Evolutionary conservation across 2,113 vertebrate species (phyloP), one percentile per base, ranked within the genome.

Genomic region (Spermophilus dauricus): DNA sequence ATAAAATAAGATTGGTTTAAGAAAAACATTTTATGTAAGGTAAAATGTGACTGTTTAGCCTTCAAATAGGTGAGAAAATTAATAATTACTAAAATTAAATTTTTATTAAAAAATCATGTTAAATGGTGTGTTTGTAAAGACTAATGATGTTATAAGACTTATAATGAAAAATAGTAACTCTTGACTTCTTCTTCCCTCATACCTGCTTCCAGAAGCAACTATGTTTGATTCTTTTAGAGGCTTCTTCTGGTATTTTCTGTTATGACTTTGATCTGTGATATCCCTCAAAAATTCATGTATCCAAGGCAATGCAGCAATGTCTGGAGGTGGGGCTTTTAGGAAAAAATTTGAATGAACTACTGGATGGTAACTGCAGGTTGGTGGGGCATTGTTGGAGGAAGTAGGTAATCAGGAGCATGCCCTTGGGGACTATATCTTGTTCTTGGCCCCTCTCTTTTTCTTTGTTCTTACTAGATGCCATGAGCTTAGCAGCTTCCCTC

Each of bases 1-100:
- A 72, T 96, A 81, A 51, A 61, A 42, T 81, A 93, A 95, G 13
- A 0, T 69, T 89, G 17, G 58, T 96, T 86, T 86, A 95, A 75
- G 56, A 56, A 89, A 73, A 89, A 10, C 20, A 17, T 88, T 96
- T 94, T 73, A 91, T 61, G 16, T 22, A 51, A 93, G 65, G 76
- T 85, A 53, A 97, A 93, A 91, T 58, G 34, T 77, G 61, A 78
- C 45, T 75, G 45, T 75, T 94, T 76, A 81, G 24, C 24, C 37
- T 88, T 97, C 70, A 58, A 81, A 58, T 56, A 93, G 32, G 9
- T 67, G 16, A 89, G 67, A 11, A 26, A 81, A 8, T 81, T 89
- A 88, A n/a, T 2, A 63, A n/a, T 89, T 89, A 95, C 91, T 87
- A 2, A 2, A 94, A 63, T 86, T 77, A 78, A 86, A n/a, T 22